These are phyloP conservation scores for Acanthiza pusilla DNA, from an alignment of 2,797 vertebrate genomes.

Conservation along the genomic window DNA sequence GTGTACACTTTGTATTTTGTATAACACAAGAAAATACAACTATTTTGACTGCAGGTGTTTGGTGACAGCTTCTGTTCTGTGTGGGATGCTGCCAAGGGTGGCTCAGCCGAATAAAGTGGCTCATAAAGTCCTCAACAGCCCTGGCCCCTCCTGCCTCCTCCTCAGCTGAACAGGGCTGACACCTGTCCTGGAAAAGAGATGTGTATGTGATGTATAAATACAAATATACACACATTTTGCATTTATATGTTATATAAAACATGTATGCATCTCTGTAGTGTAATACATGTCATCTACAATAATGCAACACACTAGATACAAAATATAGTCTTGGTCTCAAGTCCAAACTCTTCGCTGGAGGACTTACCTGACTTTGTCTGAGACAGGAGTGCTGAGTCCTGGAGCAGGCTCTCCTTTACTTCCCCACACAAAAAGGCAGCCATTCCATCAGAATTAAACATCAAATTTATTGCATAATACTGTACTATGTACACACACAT, in stretches of 20 bases:
- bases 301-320: background rate
- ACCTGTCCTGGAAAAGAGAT: background rate
- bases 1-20: constrained; percentile 79
- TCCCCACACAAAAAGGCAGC: background rate
- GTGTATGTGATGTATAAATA: background rate
- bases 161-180: background rate
- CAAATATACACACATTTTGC: background rate
- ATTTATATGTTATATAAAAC: background rate
- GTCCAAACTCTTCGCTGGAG: background rate
- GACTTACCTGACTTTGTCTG: background rate
- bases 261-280: background rate
- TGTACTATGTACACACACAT: constrained; percentile 75
- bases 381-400: background rate
- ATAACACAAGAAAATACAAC: constrained; percentile 73
- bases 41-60: constrained; percentile 43
- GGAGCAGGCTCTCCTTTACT: background rate
- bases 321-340: background rate
- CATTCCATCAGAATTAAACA: constrained; percentile 57
- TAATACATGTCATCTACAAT: background rate
- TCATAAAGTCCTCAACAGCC: background rate
- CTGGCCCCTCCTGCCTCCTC: background rate
- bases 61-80: background rate
- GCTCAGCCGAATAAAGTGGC: background rate
- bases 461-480: constrained; percentile 77
- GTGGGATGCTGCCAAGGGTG: background rate